phyloP scores from a whole-genome alignment of 2,888 invertebrate species.

The Oeneis ivallda region DNA sequence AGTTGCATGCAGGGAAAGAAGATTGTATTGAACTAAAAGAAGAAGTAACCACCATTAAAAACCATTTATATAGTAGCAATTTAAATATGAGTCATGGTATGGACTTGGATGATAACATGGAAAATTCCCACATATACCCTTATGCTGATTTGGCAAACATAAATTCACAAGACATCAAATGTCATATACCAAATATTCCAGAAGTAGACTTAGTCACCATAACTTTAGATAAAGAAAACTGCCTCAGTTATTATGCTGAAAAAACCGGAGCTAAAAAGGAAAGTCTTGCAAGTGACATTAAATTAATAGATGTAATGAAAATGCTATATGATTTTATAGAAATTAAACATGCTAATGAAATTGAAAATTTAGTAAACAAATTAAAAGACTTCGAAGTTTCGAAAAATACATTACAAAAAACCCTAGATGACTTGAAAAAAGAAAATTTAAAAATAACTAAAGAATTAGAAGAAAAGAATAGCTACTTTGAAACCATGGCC shows the following conservation, averaged over 20 bases:
- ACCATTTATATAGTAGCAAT: constrained; percentile 64
- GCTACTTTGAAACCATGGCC: constrained; percentile 45
- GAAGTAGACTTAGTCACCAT: constrained; percentile 57
- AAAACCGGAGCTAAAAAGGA: constrained; percentile 55
- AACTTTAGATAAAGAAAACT: constrained; percentile 60
- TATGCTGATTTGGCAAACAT: constrained; percentile 49
- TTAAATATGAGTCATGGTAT: constrained; percentile 55
- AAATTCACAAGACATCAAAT: constrained; percentile 46
- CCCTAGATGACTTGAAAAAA: constrained; percentile 43
- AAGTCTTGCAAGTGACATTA: constrained; percentile 49
- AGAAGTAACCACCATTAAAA: constrained; percentile 71
- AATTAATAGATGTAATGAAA: constrained; percentile 68
- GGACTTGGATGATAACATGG: constrained; percentile 67
- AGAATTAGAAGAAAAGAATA: constrained; percentile 53
- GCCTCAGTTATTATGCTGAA: constrained; percentile 61
- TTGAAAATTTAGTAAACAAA: constrained; percentile 67
- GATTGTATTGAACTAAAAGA: constrained; percentile 71
- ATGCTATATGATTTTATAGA: constrained; percentile 59
- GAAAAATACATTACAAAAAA: constrained; percentile 48
- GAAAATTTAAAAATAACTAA: constrained; percentile 49
- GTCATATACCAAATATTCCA: constrained; percentile 51
- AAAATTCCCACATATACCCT: constrained; percentile 50
- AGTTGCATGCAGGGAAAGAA: constrained; percentile 67
- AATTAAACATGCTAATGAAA: constrained; percentile 59
- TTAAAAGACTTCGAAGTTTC: constrained; percentile 60